Evolutionary conservation across 2,888 invertebrate genomes (phyloP).

Genomic region (Conops quadrifasciatus): DNA sequence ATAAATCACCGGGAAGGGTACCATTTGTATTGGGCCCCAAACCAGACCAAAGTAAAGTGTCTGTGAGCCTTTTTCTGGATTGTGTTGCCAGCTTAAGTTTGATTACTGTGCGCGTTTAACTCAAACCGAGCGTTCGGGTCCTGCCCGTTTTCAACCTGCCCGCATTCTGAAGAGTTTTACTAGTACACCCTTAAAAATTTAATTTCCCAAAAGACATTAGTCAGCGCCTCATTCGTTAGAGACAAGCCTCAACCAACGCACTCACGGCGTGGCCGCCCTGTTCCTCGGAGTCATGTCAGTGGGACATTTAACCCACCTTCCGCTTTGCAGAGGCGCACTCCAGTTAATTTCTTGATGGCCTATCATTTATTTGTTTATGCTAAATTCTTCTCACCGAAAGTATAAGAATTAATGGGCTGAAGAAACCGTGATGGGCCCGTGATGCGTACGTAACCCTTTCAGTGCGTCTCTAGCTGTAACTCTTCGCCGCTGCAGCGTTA

Average conservation of each 20-base stretch:
- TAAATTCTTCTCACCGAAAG: constrained; percentile 46
- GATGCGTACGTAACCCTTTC: constrained; percentile 26
- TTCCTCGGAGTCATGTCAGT: no score
- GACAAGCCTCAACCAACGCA: not conserved
- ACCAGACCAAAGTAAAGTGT: no score
- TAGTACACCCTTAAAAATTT: constrained; percentile 8
- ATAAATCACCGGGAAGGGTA: constrained; percentile 25
- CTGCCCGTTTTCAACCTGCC: not conserved
- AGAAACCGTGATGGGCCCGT: constrained; percentile 48
- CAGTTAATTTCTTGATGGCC: constrained; percentile 55
- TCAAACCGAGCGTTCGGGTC: not conserved
- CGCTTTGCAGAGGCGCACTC: constrained; percentile 18
- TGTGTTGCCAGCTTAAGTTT: no score
- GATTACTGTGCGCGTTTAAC: no score
- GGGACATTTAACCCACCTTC: constrained; percentile 1
- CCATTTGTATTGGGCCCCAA: not conserved
- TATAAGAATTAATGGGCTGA: constrained; percentile 59
- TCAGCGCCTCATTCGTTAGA: constrained; percentile 12
- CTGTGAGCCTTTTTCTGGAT: no score
- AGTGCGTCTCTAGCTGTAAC: not conserved
- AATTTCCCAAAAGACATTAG: constrained; percentile 21
- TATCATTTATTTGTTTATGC: constrained; percentile 52
- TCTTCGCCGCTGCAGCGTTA: not conserved
- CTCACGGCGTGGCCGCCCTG: no score
- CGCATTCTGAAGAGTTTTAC: constrained; percentile 2